A percentile compares a stretch with the other conserved stretches of the same genome.
phyloP scores from a whole-genome alignment of 2,113 vertebrate species.

The Lycaon pictus region DNA sequence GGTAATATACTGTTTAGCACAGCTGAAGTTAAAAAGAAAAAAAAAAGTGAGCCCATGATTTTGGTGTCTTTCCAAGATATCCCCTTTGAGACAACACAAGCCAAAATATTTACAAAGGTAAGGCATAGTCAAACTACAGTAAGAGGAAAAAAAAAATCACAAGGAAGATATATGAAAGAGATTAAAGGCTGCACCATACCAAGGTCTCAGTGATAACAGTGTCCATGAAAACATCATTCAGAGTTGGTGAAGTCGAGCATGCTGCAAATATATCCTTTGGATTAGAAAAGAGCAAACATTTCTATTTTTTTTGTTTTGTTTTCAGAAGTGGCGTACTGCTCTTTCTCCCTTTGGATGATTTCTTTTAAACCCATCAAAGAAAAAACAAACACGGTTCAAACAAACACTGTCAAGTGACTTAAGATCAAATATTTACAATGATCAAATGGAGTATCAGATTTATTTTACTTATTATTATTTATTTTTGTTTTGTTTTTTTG shows the following conservation, averaged over 20 bases:
- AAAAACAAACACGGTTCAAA: conserved; percentile 85
- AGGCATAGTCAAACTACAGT: conserved; percentile 85
- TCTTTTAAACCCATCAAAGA: conserved; percentile 86
- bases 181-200: conserved; percentile 80
- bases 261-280: conserved; percentile 86
- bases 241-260: conserved; percentile 84
- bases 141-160: conserved; percentile 66
- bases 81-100: conserved; percentile 81
- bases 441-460: conserved; percentile 84
- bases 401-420: conserved; percentile 76
- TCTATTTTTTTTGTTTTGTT: conserved; percentile 57
- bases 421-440: conserved; percentile 89
- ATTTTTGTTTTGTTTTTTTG: neutral
- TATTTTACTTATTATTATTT: neutral
- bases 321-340: conserved; percentile 80
- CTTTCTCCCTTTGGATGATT: conserved; percentile 81
- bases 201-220: conserved; percentile 77
- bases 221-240: conserved; percentile 78
- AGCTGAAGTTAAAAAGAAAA: conserved; percentile 81
- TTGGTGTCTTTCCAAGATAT: conserved; percentile 84
- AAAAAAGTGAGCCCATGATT: conserved; percentile 87
- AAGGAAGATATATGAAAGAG: conserved; percentile 76
- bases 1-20: conserved; percentile 90
- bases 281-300: conserved; percentile 76
- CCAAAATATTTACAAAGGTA: conserved; percentile 89